phyloP scores from a whole-genome alignment of 2,113 vertebrate species.

The Calyptommatus sinebrachiatus region DNA sequence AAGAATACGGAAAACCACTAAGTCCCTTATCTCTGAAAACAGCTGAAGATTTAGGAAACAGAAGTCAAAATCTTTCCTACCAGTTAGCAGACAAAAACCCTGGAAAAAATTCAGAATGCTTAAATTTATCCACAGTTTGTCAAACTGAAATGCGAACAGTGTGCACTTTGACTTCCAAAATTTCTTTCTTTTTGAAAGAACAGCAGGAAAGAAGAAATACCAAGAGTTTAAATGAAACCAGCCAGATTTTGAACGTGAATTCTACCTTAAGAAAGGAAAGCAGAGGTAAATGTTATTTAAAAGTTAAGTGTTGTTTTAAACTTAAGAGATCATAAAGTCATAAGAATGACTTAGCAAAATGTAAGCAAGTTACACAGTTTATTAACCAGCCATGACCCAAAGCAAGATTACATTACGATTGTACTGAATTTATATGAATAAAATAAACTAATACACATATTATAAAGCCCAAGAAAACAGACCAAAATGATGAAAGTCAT shows the following conservation, averaged over 20 bases:
- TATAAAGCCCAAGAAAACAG: no score
- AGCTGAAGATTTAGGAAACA: conserved; percentile 66
- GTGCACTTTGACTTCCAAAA: conserved; percentile 52
- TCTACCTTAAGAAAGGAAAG: conserved; percentile 34
- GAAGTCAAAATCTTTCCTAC: conserved; percentile 68
- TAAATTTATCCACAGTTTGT: conserved; percentile 68
- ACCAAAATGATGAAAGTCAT: conserved; percentile 6
- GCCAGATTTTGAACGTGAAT: conserved; percentile 43
- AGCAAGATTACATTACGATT: no score
- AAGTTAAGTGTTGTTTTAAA: background rate
- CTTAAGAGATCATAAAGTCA: background rate
- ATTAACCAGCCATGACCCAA: no score
- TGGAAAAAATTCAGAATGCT: conserved; percentile 62
- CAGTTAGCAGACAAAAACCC: conserved; percentile 69
- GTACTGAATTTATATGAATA: no score
- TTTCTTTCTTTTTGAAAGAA: conserved; percentile 54
- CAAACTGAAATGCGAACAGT: conserved; percentile 62
- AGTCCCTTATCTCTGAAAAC: conserved; percentile 60
- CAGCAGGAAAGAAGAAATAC: conserved; percentile 58
- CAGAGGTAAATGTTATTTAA: conserved; percentile 60
- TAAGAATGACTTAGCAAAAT: background rate
- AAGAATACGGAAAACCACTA: conserved; percentile 65
- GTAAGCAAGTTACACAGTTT: no score
- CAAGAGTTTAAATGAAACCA: conserved; percentile 33
- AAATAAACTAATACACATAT: no score